Base-by-base conservation (phyloP, 2,113 vertebrate species). In the Toxotes jaculatrix region DNA sequence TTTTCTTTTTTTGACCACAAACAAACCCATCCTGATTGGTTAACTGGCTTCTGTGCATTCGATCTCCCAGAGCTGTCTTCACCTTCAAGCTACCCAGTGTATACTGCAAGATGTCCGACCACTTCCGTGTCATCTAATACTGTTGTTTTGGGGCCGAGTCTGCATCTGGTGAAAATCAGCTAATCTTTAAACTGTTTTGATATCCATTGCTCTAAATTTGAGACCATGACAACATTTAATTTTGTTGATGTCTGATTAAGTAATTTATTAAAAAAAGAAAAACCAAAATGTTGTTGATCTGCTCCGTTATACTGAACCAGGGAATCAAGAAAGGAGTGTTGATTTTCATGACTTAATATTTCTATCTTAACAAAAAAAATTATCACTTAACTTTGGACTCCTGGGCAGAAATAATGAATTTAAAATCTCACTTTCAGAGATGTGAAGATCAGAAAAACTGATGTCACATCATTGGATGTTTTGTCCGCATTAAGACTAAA, bases 231-330 rank as follows among this genome's bases (percentile, higher is more conserved):
- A 68, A 66, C 79, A 80, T 71, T 82, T 61, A 47, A 82, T 87
- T 89, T 76, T 88, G 72, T 92, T 83, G 11, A 85, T 84, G 74
- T 86, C 71, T 88, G 78, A 60, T 34, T 14, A 86, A 67, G 82
- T 92, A 93, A 92, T 95, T 94, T 94, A 94, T 93, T 93, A 90
- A 90, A 90, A 85, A 89, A 83, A 85, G 79, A 77, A 66, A 65
- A 83, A 65, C 3, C 40, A 60, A 82, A 38, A 12, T 49, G 23
- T 57, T 81, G 23, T 60, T 64, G 42, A 10, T 21, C 63, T 68
- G 7, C 13, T 62, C 9, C 0, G 4, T 59, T 45, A 23, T 56
- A 32, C 47, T 49, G 17, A 49, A 49, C 5, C 5, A 49, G 17
- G 5, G 17, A 53, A n/a, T 53, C 9, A 23, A 53, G 21, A n/a